Evolutionary conservation across 2,113 vertebrate species (phyloP).

Genomic region (Paracanthobrama guichenoti): DNA sequence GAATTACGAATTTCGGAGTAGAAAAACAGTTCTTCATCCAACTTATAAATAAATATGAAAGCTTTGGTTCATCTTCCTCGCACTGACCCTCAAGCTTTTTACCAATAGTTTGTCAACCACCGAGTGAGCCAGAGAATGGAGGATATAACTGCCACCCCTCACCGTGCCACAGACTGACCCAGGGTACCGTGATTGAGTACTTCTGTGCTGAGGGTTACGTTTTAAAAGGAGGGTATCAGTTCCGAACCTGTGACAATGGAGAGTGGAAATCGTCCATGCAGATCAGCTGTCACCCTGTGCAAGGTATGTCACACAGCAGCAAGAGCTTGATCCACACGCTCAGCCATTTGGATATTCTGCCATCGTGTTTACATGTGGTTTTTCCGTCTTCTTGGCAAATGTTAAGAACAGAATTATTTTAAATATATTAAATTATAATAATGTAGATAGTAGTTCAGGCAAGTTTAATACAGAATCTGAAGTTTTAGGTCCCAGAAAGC

Average conservation of each 20-base stretch:
- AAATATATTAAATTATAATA: background rate
- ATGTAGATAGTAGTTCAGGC: background rate
- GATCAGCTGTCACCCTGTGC: slow-evolving; percentile 90
- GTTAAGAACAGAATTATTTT: background rate
- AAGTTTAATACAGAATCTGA: background rate
- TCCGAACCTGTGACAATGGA: slow-evolving; percentile 93
- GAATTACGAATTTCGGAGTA: background rate
- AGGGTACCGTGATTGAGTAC: slow-evolving; percentile 95
- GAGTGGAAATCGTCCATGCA: slow-evolving; percentile 94
- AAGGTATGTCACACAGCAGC: slow-evolving; percentile 74
- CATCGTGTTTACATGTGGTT: background rate
- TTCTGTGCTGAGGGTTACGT: slow-evolving; percentile 93
- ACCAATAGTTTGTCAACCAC: slow-evolving; percentile 85
- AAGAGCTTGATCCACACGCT: background rate
- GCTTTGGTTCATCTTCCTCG: background rate
- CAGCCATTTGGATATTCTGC: background rate
- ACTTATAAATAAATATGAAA: background rate
- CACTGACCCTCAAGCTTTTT: background rate
- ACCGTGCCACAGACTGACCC: slow-evolving; percentile 85
- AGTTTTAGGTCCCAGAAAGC: background rate
- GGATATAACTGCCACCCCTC: slow-evolving; percentile 93
- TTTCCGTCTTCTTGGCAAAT: background rate
- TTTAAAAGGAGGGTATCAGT: slow-evolving; percentile 95
- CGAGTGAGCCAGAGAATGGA: slow-evolving; percentile 93
- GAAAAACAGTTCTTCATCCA: background rate